These are phyloP conservation scores for Thamnophis elegans DNA, from an alignment of 2,797 vertebrate genomes.

Conservation along the genomic window DNA sequence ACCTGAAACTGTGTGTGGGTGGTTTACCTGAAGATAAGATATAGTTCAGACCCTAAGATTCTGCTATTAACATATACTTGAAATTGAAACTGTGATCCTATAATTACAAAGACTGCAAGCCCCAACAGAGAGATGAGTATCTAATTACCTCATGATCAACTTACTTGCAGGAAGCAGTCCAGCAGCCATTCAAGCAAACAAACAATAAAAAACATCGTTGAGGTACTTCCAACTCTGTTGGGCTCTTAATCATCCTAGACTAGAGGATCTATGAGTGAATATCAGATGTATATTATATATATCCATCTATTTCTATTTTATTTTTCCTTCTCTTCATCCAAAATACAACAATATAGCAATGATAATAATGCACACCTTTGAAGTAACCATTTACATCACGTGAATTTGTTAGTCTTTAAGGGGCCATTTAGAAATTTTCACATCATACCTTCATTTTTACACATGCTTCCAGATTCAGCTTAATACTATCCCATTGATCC, in stretches of 20 bases:
- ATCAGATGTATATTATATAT: not conserved
- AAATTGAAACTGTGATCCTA: not conserved
- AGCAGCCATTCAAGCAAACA: not conserved
- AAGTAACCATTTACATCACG: not conserved
- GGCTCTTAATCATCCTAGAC: not conserved
- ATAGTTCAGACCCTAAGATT: not conserved
- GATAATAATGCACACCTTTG: not conserved
- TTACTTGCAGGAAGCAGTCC: not conserved
- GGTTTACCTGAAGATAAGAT: not conserved
- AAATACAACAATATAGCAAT: not conserved
- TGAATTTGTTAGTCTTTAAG: not conserved
- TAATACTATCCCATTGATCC: not conserved
- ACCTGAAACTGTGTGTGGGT: not conserved
- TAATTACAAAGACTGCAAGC: not conserved
- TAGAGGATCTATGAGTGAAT: not conserved
- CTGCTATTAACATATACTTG: not conserved
- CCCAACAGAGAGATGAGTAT: not conserved
- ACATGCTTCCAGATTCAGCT: not conserved
- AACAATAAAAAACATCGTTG: not conserved
- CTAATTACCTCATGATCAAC: not conserved
- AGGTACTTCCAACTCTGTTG: not conserved
- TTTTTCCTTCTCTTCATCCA: not conserved
- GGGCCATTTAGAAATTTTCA: not conserved
- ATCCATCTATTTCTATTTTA: not conserved
- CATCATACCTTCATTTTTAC: not conserved